Conservation (phyloP, 2,888 invertebrate species). For the Drosophila yooni region DNA sequence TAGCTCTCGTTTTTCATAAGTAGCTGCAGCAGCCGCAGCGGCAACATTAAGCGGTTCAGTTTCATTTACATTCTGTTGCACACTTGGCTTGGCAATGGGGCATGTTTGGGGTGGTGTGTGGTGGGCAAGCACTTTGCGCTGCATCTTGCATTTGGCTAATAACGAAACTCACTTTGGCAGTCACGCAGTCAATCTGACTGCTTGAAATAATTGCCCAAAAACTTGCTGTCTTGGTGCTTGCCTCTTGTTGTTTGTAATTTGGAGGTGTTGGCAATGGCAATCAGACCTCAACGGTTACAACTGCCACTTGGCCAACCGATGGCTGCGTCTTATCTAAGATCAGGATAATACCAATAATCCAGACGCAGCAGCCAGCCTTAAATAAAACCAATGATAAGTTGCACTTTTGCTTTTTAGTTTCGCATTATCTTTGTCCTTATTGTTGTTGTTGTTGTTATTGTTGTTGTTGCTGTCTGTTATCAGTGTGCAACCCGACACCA, state of each 20-base stretch:
- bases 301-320: slow-evolving; percentile 30
- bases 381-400: slow-evolving; percentile 14
- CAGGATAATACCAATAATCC: slow-evolving; percentile 64
- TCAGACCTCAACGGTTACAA: slow-evolving; percentile 76
- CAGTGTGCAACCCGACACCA: slow-evolving; percentile 37
- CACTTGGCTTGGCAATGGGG: slow-evolving; percentile 33
- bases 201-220: slow-evolving; percentile 57
- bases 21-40: slow-evolving; percentile 27
- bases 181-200: slow-evolving; percentile 54
- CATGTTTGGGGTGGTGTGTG: not conserved
- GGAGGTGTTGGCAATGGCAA: slow-evolving; percentile 60
- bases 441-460: not conserved
- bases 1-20: slow-evolving; percentile 80
- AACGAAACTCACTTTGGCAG: slow-evolving; percentile 69
- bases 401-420: not conserved
- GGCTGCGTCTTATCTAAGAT: slow-evolving; percentile 23
- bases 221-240: slow-evolving; percentile 18
- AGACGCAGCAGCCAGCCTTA: slow-evolving; percentile 14
- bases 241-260: slow-evolving; percentile 55
- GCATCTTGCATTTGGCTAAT: slow-evolving; percentile 64
- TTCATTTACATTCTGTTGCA: slow-evolving; percentile 78
- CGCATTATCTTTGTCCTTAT: not conserved
- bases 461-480: not conserved
- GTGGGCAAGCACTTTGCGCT: slow-evolving; percentile 37
- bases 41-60: not conserved